These are phyloP conservation scores for Paragorgia papillata DNA, from an alignment of 92 coral and sea anemone species.

Conservation along the genomic window DNA sequence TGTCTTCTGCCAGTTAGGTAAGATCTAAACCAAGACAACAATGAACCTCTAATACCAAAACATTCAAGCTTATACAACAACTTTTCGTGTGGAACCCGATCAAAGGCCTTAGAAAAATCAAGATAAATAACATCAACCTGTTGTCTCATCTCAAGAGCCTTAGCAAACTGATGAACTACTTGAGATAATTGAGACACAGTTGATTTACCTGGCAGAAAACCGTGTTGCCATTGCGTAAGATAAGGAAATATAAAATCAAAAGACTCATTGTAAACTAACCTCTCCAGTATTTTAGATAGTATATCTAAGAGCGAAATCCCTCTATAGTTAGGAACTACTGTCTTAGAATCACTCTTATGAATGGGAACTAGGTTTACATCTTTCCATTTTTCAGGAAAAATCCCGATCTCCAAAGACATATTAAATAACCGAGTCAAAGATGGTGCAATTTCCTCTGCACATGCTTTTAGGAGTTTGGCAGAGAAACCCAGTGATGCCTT, in stretches of 20 bases:
- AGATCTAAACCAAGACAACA: conserved; percentile 40
- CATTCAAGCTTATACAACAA: conserved; percentile 8
- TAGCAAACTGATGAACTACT: too few relatives aligned
- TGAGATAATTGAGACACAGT: too few relatives aligned
- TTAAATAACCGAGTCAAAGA: conserved; percentile 48
- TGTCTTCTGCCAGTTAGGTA: conserved; percentile 42
- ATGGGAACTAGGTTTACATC: conserved; percentile 44
- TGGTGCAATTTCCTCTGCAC: conserved; percentile 42
- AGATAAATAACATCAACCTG: conserved; percentile 31
- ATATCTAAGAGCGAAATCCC: conserved; percentile 31
- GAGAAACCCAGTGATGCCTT: too few relatives aligned
- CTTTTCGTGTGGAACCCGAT: conserved; percentile 37
- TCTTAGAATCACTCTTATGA: conserved; percentile 39
- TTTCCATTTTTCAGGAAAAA: conserved; percentile 51
- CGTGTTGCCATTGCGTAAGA: too few relatives aligned
- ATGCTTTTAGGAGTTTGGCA: too few relatives aligned
- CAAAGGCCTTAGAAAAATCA: conserved; percentile 47
- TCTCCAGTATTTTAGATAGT: conserved; percentile 42
- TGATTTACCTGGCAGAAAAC: conserved; percentile 10
- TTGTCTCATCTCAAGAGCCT: too few relatives aligned
- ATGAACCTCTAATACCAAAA: conserved; percentile 30
- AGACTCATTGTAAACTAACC: too few relatives aligned
- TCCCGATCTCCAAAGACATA: conserved; percentile 28
- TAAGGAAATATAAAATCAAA: conserved; percentile 44
- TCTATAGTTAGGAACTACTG: conserved; percentile 36